Evolutionary conservation across 1,140 invertebrate species (phyloP), one percentile per base, ranked within the genome.

Genomic region (Medauroidea extradentata): DNA sequence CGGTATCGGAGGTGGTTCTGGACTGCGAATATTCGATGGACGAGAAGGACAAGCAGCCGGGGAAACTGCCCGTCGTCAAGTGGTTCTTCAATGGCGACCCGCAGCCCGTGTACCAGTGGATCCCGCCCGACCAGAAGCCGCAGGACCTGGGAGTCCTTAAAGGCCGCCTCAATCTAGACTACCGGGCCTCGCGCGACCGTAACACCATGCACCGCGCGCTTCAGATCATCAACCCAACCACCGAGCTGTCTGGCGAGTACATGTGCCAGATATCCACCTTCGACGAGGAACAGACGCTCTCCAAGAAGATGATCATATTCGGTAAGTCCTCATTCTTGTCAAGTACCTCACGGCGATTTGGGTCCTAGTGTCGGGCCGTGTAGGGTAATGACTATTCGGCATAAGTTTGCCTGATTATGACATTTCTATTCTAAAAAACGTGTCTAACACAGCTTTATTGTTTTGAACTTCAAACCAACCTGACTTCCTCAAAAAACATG

Each of bases 51-150:
- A 63, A 69, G 1, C 72, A 74, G 0, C 78, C 78, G 43, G 64
- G 63, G 11, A 84, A 81, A 25, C 73, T 91, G 25, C 29, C 29
- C 29, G 85, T 89, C 29, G 85, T 91, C 55, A 90, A 90, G 71
- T 90, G 89, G 88, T 90, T 83, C 72, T 85, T 88, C 70, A 84
- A 85, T 67, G 79, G 84, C 53, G 78, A 81, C 66, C 77, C 79
- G 1, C 75, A 80, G 29, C 83, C 84, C 4, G 81, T 90, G 7
- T 91, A 90, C 69, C 88, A 90, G 69, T 91, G 88, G 88, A 89
- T 91, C 49, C 79, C 82, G 14, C 78, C 78, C 2, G 29, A 34
- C 29, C 75, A 78, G 43, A 78, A 80, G 63, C 85, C 85, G 2
- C 79, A 83, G 61, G 83, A 79, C 23, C 71, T 81, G 53, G 84